A percentile compares a stretch with the other conserved stretches of the same genome.
Conservation (phyloP, 2,888 invertebrate genomes). For the Melinaea marsaeus region DNA sequence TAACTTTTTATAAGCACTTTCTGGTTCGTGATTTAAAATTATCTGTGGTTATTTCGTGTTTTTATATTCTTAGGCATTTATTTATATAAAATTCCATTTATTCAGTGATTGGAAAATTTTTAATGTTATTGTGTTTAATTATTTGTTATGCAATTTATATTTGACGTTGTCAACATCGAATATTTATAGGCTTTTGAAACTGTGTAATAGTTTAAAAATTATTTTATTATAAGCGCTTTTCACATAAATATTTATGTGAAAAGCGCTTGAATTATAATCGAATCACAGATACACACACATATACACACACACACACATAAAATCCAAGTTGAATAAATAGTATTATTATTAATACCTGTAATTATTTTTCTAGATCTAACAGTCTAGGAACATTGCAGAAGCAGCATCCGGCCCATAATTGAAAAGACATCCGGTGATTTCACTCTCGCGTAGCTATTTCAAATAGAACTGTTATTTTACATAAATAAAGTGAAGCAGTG, state of each 20-base stretch:
- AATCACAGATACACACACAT: not conserved
- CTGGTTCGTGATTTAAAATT: conserved; percentile 62
- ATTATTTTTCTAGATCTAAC: not conserved
- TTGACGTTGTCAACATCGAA: too few species aligned
- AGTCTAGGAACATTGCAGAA: conserved; percentile 4
- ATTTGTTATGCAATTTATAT: too few species aligned
- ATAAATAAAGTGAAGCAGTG: not conserved
- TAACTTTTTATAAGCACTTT: conserved; percentile 59
- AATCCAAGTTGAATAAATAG: not conserved
- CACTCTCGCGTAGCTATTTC: conserved; percentile 38
- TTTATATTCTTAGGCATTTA: conserved; percentile 30
- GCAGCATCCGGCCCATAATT: conserved; percentile 47
- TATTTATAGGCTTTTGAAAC: too few species aligned
- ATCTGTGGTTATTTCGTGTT: conserved; percentile 42
- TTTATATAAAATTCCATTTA: conserved; percentile 7
- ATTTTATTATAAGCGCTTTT: too few species aligned
- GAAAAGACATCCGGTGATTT: conserved; percentile 48
- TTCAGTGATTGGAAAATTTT: not conserved
- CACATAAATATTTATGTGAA: too few species aligned
- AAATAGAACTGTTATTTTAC: conserved; percentile 7
- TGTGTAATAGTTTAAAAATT: too few species aligned
- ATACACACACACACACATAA: not conserved
- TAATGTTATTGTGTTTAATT: too few species aligned
- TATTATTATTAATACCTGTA: not conserved
- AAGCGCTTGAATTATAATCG: too few species aligned